Percentiles rank a stretch among this genome's conserved stretches.
phyloP scores from a whole-genome alignment of 2,888 invertebrate species.

The Atherix ibis region DNA sequence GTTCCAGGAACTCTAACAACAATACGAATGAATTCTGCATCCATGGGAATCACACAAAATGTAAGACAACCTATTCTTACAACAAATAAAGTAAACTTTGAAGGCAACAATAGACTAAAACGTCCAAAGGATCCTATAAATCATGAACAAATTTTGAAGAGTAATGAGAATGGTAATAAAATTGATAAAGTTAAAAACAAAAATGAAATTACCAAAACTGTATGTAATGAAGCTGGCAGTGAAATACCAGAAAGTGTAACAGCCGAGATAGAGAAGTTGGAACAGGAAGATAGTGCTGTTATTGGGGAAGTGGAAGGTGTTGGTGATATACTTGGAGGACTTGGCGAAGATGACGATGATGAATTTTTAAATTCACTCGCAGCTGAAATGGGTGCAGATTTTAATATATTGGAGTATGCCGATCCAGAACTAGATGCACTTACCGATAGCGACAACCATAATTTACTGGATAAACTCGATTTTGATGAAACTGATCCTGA shows the following conservation, averaged over 20 bases:
- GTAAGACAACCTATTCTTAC: background rate
- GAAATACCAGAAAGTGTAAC: conserved; percentile 52
- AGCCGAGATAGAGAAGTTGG: conserved; percentile 50
- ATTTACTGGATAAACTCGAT: conserved; percentile 73
- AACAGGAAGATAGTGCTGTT: conserved; percentile 44
- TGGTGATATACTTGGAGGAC: conserved; percentile 63
- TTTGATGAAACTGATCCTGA: conserved; percentile 60
- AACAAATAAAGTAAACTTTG: conserved; percentile 1
- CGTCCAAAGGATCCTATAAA: conserved; percentile 2
- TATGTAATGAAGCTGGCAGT: conserved; percentile 34
- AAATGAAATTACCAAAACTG: conserved; percentile 4
- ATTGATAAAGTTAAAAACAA: conserved; percentile 12
- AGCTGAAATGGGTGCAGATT: conserved; percentile 86
- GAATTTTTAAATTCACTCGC: conserved; percentile 53
- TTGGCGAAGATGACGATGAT: conserved; percentile 79
- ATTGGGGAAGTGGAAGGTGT: conserved; percentile 49
- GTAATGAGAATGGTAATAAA: conserved; percentile 15
- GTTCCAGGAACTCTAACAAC: conserved; percentile 1
- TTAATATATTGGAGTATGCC: conserved; percentile 89
- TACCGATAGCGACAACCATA: conserved; percentile 62
- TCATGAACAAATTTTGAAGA: conserved; percentile 12
- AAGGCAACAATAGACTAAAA: conserved; percentile 2
- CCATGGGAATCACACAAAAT: background rate
- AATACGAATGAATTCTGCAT: conserved; percentile 1
- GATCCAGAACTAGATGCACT: conserved; percentile 81